A percentile compares a stretch with the other conserved stretches of the same genome.
Conservation (phyloP, 2,888 invertebrate genomes). For the Limnephilus marmoratus region DNA sequence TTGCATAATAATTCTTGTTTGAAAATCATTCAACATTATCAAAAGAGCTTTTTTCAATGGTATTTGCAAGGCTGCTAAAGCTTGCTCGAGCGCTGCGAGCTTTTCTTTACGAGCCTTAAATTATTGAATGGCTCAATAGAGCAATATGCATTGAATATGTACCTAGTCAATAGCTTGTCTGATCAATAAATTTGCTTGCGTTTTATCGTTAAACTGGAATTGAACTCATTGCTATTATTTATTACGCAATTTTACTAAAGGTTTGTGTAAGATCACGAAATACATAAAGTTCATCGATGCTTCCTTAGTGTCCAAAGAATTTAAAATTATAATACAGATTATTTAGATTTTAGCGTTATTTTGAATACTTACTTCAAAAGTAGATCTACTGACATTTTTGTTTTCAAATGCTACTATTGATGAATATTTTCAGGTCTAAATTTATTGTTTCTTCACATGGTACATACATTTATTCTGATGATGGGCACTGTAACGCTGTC, state of each 20-base stretch:
- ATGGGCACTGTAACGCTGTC: no score
- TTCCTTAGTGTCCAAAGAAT: neutral
- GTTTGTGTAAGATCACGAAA: neutral
- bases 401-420: no score
- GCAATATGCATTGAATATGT: conserved; percentile 37
- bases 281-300: neutral
- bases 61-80: neutral
- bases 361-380: no score
- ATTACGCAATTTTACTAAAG: neutral
- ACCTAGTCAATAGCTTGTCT: neutral
- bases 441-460: no score
- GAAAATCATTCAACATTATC: neutral
- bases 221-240: neutral
- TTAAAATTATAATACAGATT: neutral
- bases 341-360: neutral
- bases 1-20: neutral
- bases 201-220: conserved; percentile 6
- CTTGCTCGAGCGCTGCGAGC: neutral
- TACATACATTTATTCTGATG: no score
- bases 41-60: neutral
- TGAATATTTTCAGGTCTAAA: no score
- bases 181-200: conserved; percentile 26
- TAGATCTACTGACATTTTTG: no score
- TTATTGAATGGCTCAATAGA: conserved; percentile 34
- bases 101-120: conserved; percentile 43